These are phyloP conservation scores for Mesochorus sp. DNA, from an alignment of 2,888 invertebrate species.

Conservation along the genomic window DNA sequence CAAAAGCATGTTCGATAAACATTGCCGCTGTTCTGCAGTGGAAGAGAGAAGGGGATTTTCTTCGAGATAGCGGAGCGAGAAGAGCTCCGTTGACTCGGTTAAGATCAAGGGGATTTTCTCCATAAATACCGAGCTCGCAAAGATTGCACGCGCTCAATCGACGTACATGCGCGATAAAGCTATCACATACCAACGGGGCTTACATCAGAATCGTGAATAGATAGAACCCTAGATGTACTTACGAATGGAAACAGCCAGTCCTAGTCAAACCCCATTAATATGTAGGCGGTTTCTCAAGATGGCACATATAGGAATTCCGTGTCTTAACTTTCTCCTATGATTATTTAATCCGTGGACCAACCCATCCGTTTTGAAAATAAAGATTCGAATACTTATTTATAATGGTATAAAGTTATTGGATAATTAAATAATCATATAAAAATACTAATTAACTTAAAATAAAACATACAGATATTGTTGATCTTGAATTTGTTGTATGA, in stretches of 20 bases:
- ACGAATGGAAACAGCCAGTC: slow-evolving; percentile 3
- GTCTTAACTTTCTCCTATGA: background rate
- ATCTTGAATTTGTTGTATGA: no score
- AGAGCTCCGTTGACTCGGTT: slow-evolving; percentile 56
- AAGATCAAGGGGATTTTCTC: slow-evolving; percentile 67
- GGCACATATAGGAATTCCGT: background rate
- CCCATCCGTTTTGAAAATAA: no score
- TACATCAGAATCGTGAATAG: slow-evolving; percentile 19
- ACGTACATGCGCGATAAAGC: slow-evolving; percentile 30
- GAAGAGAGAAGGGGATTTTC: background rate
- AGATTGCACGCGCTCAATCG: slow-evolving; percentile 69
- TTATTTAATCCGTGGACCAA: background rate
- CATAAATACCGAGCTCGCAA: slow-evolving; percentile 68
- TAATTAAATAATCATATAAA: no score
- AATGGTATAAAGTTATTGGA: no score
- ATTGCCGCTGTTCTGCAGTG: slow-evolving; percentile 63
- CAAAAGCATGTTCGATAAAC: slow-evolving; percentile 79
- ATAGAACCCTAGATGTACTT: slow-evolving; percentile 23
- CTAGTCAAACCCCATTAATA: slow-evolving; percentile 1
- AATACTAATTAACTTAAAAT: no score
- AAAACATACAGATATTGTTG: no score
- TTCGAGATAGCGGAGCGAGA: slow-evolving; percentile 32
- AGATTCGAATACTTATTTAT: no score
- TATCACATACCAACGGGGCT: slow-evolving; percentile 23
- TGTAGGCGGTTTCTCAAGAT: background rate